Evolutionary conservation across 2,888 invertebrate genomes (phyloP).

Genomic region (Amphipyra berbera): DNA sequence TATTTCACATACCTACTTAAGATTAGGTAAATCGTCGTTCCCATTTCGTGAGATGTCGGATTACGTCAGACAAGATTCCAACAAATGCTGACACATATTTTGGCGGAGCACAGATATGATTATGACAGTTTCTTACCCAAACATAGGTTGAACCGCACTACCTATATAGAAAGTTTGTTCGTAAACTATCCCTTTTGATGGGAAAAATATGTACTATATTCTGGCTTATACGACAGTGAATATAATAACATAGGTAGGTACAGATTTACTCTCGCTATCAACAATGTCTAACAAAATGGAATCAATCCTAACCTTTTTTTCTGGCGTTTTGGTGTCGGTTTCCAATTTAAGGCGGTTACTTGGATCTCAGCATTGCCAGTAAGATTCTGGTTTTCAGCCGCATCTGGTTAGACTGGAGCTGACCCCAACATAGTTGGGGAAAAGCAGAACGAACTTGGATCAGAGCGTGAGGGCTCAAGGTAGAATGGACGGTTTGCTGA

Average conservation of each 20-base stretch:
- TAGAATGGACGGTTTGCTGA: too few relatives aligned
- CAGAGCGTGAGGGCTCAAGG: too few relatives aligned
- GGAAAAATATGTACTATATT: not conserved
- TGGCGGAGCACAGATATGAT: slow-evolving; percentile 6
- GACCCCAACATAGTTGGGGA: too few relatives aligned
- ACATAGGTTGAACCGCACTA: not conserved
- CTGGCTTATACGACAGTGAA: not conserved
- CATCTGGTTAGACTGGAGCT: too few relatives aligned
- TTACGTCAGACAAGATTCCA: slow-evolving; percentile 6
- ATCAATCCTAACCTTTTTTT: too few relatives aligned
- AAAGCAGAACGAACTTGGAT: too few relatives aligned
- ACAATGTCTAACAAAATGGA: too few relatives aligned
- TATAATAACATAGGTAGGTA: not conserved
- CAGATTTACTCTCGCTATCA: not conserved
- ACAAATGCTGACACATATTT: slow-evolving; percentile 14
- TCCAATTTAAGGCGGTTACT: too few relatives aligned
- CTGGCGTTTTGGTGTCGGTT: too few relatives aligned
- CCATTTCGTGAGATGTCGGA: slow-evolving; percentile 15
- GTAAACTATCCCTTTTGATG: not conserved
- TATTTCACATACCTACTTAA: slow-evolving; percentile 4
- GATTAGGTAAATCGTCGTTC: slow-evolving; percentile 11
- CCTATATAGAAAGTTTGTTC: slow-evolving; percentile 9
- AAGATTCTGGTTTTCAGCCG: too few relatives aligned
- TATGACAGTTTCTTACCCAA: slow-evolving; percentile 11
- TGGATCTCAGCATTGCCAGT: too few relatives aligned